Evolutionary conservation across 2,888 invertebrate genomes (phyloP), one percentile per base, ranked within the genome.

Genomic region (Lobophora halterata): DNA sequence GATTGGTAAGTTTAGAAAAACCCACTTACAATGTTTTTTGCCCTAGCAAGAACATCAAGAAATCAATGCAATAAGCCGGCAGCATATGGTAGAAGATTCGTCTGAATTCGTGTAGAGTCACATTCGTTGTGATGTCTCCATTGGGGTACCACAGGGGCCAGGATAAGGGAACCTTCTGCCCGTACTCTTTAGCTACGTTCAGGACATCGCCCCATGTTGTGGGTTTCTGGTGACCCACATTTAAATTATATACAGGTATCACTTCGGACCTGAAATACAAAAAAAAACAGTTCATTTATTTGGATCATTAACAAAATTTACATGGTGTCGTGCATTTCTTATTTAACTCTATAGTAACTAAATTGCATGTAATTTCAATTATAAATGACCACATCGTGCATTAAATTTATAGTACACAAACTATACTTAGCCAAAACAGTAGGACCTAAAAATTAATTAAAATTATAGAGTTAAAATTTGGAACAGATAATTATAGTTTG

Each of bases 171-270:
- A 93, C 91, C 37, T 91, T 87, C 52, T 92, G 89, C 3, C 90
- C 91, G 29, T 93, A 88, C 10, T 85, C 79, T 60, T 91, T 91
- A 5, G 93, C 93, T 37, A 90, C 87, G 33, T 90, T 85, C 52
- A 97, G 88, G 5, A 98, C 90, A 10, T 95, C 92, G 1, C 92
- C 93, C 97, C 98, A 98, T 0, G 94, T 93, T 16, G 96, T 90
- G 1, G 93, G 93, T 56, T 94, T 90, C 20, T 93, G 90, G 25
- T 93, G 92, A 5, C 96, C 95, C 38, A 95, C 93, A 19, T 97
- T 96, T 52, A 97, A 89, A 71, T 99, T 98, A 82, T 95, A 97
- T 2, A 98, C 94, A 0, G 95, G 94, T 24, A 95, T 89, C 25
- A 86, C 85, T 34, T 88, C 80, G 0, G 89, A 21, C 11, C 43